Evolutionary conservation across 2,113 vertebrate species (phyloP).

Genomic region (crab-eating macaque (Macaca fascicularis)): T2T-MFA8v1.1 NC_088378.1:125289501-125290000

Average conservation of each 20-base stretch:
- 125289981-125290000: too few species aligned
- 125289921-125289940: too few species aligned
- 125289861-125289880: too few species aligned
- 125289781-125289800: background rate
- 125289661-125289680: background rate
- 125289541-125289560: background rate
- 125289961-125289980: too few species aligned
- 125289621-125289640: background rate
- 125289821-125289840: background rate
- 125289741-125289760: background rate
- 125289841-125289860: background rate
- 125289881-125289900: too few species aligned
- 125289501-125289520: background rate
- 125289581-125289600: background rate
- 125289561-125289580: background rate
- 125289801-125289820: background rate
- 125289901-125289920: too few species aligned
- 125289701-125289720: slow-evolving; percentile 23
- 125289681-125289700: background rate
- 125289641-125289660: background rate
- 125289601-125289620: background rate
- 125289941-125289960: too few species aligned
- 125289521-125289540: background rate
- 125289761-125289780: background rate
- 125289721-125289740: background rate